Evolutionary conservation across 2,113 vertebrate genomes (phyloP), one percentile per base, ranked within the genome.

Genomic region (Cyanistes caeruleus): DNA sequence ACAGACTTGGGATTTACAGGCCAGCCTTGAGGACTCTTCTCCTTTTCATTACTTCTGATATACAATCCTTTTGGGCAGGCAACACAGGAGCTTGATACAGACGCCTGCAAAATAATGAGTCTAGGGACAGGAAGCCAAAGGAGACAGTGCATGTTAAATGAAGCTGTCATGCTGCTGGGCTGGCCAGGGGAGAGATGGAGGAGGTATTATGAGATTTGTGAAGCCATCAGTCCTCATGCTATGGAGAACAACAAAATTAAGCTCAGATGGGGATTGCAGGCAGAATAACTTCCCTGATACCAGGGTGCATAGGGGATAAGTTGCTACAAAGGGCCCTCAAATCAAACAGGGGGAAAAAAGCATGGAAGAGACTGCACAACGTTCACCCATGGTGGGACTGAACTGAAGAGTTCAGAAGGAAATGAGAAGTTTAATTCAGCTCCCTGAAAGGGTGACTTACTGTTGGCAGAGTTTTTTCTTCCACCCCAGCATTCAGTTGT

Each of bases 111-210:
- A 94, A 78, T 53, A 84, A 78, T 25, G 44, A 87, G 73, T 72
- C 80, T 75, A 80, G 73, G 56, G 80, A 81, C 89, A 95, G 41
- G n/a, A 75, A 79, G 87, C 69, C 89, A 96, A 91, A 94, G 69
- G 33, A 81, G 83, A 89, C 1, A 0, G 69, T 0, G 0, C 69
- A 87, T 4, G 0, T 76, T 89, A 92, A 89, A 79, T 27, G n/a
- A 58, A 95, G 74, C 56, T 84, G 69, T 72, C 31, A 5, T 11
- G 27, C 86, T 67, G 30, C 60, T 68, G 39, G 65, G 33, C 70
- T 82, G 62, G 65, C 56, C 89, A 87, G 52, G 63, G 59, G 25
- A 89, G 55, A 86, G 77, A 91, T 1, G 33, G 52, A 81, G 35
- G 48, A 89, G 30, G 48, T 62, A 41, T 44, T 64, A 58, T 39